Evolutionary conservation across 1,140 invertebrate species (phyloP).

Genomic region (Heterodera schachtii): DNA sequence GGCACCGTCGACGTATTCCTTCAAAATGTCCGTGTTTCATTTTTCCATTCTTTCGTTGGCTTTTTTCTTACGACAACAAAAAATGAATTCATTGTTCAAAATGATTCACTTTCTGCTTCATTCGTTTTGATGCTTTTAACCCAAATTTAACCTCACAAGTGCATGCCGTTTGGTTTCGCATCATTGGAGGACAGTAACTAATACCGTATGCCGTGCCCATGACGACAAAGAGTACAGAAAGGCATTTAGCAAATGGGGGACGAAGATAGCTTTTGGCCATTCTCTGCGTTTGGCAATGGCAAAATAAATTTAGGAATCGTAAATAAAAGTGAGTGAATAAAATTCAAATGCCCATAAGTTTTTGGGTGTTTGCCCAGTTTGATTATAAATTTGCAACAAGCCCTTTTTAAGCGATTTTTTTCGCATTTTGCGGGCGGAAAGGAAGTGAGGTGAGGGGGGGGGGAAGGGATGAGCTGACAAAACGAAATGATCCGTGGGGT

Average conservation of each 20-base stretch:
- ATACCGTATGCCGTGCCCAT: background rate
- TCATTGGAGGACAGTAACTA: background rate
- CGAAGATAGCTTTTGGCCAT: background rate
- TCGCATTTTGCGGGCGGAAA: too few species aligned
- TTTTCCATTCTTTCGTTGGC: too few species aligned
- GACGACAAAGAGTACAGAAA: background rate
- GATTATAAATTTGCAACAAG: too few species aligned
- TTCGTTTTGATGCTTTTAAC: background rate
- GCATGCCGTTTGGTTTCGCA: slow-evolving; percentile 58
- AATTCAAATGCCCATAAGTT: too few species aligned
- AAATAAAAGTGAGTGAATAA: too few species aligned
- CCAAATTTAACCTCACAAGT: slow-evolving; percentile 38
- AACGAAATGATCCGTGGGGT: background rate
- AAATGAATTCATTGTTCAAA: too few species aligned
- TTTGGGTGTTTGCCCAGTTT: too few species aligned
- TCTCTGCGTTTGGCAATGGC: background rate
- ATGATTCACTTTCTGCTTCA: too few species aligned
- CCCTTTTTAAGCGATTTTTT: too few species aligned
- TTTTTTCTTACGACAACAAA: too few species aligned
- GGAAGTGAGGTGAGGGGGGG: too few species aligned
- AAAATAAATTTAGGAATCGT: too few species aligned
- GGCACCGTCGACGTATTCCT: slow-evolving; percentile 64
- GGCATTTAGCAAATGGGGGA: background rate
- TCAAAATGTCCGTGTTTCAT: background rate
- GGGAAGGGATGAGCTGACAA: background rate